These are phyloP conservation scores for Caenorhabditis auriculariae DNA, from an alignment of 2,888 invertebrate genomes.

Conservation along the genomic window DNA sequence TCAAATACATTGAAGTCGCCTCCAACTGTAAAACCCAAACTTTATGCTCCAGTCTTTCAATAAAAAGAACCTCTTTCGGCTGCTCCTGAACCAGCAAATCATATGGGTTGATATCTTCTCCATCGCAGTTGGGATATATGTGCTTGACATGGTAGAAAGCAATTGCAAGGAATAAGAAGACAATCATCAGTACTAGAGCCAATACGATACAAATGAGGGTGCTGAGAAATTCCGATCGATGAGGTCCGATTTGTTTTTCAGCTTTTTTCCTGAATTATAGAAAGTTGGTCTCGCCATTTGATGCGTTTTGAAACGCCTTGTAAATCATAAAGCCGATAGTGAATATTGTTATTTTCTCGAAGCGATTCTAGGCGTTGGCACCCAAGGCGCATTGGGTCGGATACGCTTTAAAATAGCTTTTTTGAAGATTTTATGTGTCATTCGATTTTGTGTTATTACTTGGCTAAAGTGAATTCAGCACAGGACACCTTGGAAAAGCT, in stretches of 20 bases:
- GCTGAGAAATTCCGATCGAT: not conserved
- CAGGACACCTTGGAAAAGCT: no score
- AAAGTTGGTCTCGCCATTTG: not conserved
- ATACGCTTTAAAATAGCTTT: no score
- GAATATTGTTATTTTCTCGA: no score
- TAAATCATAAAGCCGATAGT: not conserved
- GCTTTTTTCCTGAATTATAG: not conserved
- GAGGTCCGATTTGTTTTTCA: not conserved
- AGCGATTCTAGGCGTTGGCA: no score
- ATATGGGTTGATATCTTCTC: not conserved
- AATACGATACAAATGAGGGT: not conserved
- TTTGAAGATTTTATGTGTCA: no score
- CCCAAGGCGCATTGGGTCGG: no score
- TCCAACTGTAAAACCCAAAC: constrained; percentile 29
- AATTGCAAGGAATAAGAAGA: not conserved
- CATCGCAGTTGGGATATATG: not conserved
- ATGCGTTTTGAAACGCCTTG: not conserved
- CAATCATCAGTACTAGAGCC: not conserved
- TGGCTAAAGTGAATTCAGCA: no score
- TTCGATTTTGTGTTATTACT: no score
- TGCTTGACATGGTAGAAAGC: constrained; percentile 1
- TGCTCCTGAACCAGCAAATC: constrained; percentile 1
- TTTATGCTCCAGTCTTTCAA: no score
- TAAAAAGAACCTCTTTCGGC: not conserved
- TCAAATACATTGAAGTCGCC: constrained; percentile 20